Percentiles rank a stretch among this genome's conserved stretches.
Evolutionary conservation across 2,113 vertebrate species (phyloP).

Genomic region (Sorex araneus): DNA sequence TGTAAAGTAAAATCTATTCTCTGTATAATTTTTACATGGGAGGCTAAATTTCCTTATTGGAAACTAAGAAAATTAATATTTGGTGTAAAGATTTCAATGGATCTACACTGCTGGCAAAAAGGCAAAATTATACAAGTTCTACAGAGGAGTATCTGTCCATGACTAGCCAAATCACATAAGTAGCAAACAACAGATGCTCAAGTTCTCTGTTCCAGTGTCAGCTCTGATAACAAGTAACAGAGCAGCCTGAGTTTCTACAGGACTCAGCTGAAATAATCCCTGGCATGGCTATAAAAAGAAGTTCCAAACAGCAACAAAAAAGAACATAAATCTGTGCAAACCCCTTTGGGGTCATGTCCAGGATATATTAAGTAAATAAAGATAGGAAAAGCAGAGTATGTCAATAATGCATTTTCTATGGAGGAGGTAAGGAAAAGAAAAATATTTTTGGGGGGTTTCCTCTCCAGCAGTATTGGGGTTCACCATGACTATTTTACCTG

Average conservation of each 20-base stretch:
- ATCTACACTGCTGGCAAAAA: not conserved
- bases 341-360: not conserved
- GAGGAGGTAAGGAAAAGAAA: not conserved
- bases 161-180: not conserved
- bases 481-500: too few relatives aligned
- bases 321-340: not conserved
- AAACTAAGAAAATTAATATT: slow-evolving; percentile 45
- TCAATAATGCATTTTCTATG: not conserved
- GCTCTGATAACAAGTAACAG: not conserved
- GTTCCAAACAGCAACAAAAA: not conserved
- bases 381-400: not conserved
- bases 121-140: not conserved
- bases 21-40: not conserved
- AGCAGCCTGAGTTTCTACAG: not conserved
- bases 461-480: too few relatives aligned
- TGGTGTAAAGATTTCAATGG: slow-evolving; percentile 20
- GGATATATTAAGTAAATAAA: not conserved
- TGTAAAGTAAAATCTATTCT: slow-evolving; percentile 26
- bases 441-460: too few relatives aligned
- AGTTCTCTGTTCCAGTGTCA: not conserved
- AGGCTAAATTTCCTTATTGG: not conserved
- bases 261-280: not conserved
- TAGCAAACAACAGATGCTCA: not conserved
- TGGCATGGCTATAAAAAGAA: not conserved
- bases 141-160: not conserved